Conservation (phyloP, 2,797 vertebrate species). For the Euthynnus affinis region DNA sequence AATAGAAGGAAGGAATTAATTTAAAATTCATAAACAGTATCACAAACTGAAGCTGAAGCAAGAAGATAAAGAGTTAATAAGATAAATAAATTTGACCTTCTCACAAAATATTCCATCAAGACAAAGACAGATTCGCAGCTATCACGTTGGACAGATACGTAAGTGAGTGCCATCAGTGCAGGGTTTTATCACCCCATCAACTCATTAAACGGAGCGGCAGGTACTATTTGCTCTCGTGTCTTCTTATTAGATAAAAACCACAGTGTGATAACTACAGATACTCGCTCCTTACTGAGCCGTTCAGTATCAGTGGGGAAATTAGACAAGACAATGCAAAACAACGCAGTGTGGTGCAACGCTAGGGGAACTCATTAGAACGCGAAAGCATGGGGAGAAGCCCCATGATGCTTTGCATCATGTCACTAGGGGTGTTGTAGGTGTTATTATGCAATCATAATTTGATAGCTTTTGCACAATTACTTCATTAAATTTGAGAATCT, state of each 20-base stretch:
- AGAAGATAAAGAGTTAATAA: conserved; percentile 27
- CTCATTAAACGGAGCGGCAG: conserved; percentile 69
- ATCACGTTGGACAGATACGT: conserved; percentile 36
- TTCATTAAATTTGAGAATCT: conserved; percentile 61
- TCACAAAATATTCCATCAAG: conserved; percentile 14
- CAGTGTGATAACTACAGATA: conserved; percentile 66
- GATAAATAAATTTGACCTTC: conserved; percentile 55
- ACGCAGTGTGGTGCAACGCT: conserved; percentile 69
- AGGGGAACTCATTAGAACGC: conserved; percentile 78
- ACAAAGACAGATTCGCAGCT: conserved; percentile 39
- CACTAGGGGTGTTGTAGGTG: conserved; percentile 61
- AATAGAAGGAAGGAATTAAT: conserved; percentile 14
- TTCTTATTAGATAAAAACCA: conserved; percentile 59
- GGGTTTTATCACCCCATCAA: conserved; percentile 64
- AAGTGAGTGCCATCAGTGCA: conserved; percentile 43
- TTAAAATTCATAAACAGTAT: conserved; percentile 17
- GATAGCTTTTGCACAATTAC: conserved; percentile 63
- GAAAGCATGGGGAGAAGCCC: conserved; percentile 66
- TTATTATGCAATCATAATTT: conserved; percentile 73
- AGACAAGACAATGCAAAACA: conserved; percentile 75
- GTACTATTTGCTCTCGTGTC: conserved; percentile 61
- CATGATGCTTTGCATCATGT: conserved; percentile 65
- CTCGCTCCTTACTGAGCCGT: conserved; percentile 61
- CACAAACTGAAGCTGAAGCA: conserved; percentile 12
- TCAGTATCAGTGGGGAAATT: conserved; percentile 73